phyloP scores from a whole-genome alignment of 2,797 vertebrate species.

The Buphagus erythrorhynchus region DNA sequence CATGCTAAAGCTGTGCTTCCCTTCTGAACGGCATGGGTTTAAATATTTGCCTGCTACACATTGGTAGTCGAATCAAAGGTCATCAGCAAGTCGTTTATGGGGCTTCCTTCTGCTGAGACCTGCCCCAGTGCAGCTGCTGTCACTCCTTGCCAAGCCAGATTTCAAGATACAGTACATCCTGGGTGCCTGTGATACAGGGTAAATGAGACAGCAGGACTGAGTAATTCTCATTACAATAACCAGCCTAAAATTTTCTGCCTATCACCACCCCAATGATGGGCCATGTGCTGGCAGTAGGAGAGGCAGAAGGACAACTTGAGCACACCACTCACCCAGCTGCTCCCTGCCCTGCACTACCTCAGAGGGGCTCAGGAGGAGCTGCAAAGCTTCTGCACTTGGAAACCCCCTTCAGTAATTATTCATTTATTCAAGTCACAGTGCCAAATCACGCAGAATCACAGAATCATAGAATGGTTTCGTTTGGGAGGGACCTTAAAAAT shows the following conservation, averaged over 20 bases:
- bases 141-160: background rate
- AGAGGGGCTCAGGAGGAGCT: background rate
- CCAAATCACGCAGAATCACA: background rate
- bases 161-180: background rate
- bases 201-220: rapidly evolving
- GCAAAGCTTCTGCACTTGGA: background rate
- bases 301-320: rapidly evolving
- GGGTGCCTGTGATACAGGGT: background rate
- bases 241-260: background rate
- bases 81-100: background rate
- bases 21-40: background rate
- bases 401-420: background rate
- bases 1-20: background rate
- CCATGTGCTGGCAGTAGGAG: background rate
- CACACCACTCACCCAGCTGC: too few relatives aligned
- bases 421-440: background rate
- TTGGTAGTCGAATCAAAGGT: background rate
- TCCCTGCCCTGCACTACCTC: rapidly evolving
- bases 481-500: background rate
- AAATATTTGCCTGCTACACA: slow-evolving; percentile 45
- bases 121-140: background rate
- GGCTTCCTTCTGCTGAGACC: background rate
- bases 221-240: background rate
- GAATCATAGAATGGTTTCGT: background rate
- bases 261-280: rapidly evolving